A percentile compares a stretch with the other conserved stretches of the same genome.
These are phyloP conservation scores for Chondrilla cf. caribensis DNA, from an alignment of 37 sponge, comb jelly and placozoan genomes.

Conservation along the genomic window DNA sequence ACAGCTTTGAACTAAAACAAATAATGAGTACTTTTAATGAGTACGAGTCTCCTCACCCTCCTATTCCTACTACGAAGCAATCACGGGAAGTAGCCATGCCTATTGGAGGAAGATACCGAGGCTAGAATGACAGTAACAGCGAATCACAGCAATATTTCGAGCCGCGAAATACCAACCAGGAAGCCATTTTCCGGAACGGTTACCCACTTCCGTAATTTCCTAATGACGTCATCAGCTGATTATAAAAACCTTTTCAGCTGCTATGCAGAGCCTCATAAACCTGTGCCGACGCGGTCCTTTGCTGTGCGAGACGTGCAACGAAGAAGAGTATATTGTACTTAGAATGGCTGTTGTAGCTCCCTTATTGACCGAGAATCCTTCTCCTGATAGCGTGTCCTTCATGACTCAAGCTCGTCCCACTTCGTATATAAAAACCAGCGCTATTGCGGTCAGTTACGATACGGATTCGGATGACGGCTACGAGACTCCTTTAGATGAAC, in stretches of 20 bases:
- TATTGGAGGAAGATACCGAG: too few species aligned
- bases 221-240: neutral
- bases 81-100: too few species aligned
- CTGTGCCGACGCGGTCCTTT: neutral
- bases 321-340: neutral
- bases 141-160: too few species aligned
- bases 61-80: too few species aligned
- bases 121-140: too few species aligned
- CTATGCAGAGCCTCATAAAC: neutral
- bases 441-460: neutral
- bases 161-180: too few species aligned
- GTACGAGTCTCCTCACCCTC: too few species aligned
- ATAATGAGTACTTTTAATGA: too few species aligned
- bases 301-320: neutral
- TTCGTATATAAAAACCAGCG: neutral
- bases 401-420: neutral
- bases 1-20: too few species aligned
- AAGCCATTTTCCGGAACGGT: neutral
- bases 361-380: neutral
- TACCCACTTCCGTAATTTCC: conserved; percentile 8
- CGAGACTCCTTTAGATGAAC: conserved; percentile 34
- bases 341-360: conserved; percentile 15
- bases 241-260: conserved; percentile 20
- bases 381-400: neutral
- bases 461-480: conserved; percentile 65